A percentile compares a stretch with the other conserved stretches of the same genome.
Conservation (phyloP, 1,140 invertebrate species). For the Dinoponera quadriceps region DNA sequence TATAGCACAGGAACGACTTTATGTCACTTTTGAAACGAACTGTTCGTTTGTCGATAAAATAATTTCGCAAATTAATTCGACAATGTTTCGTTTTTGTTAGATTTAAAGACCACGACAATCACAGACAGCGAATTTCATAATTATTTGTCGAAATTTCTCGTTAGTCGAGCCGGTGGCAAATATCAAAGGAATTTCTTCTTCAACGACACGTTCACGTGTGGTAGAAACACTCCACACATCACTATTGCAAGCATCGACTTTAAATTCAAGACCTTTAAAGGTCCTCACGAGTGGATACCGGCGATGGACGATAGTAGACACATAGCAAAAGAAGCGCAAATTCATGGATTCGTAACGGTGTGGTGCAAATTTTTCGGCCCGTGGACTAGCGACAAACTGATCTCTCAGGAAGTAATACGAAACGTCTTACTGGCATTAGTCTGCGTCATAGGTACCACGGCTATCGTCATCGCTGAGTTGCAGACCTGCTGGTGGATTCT, state of each 20-base stretch:
- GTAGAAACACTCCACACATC: slow-evolving; percentile 86
- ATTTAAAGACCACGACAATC: slow-evolving; percentile 77
- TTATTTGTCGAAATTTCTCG: slow-evolving; percentile 90
- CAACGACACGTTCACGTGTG: slow-evolving; percentile 87
- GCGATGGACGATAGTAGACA: slow-evolving; percentile 89
- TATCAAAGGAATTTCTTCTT: slow-evolving; percentile 90
- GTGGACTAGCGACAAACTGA: slow-evolving; percentile 93
- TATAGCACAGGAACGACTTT: background rate
- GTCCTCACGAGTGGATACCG: slow-evolving; percentile 89
- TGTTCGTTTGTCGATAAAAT: background rate
- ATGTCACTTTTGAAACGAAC: background rate
- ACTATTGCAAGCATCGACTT: slow-evolving; percentile 88
- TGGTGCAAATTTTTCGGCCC: slow-evolving; percentile 90
- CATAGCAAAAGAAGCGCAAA: slow-evolving; percentile 85
- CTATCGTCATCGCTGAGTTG: slow-evolving; percentile 92
- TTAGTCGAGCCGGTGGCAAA: slow-evolving; percentile 89
- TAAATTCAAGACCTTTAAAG: slow-evolving; percentile 87
- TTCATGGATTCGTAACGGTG: slow-evolving; percentile 88
- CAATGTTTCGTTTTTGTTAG: slow-evolving; percentile 67
- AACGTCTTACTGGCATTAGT: slow-evolving; percentile 92
- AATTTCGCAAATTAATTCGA: background rate
- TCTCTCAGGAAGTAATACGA: slow-evolving; percentile 90
- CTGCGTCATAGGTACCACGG: slow-evolving; percentile 93
- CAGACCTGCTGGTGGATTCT: slow-evolving; percentile 93
- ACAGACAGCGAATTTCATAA: slow-evolving; percentile 86